Conservation (phyloP, 2,888 invertebrate species). For the Gortyna flavago region DNA sequence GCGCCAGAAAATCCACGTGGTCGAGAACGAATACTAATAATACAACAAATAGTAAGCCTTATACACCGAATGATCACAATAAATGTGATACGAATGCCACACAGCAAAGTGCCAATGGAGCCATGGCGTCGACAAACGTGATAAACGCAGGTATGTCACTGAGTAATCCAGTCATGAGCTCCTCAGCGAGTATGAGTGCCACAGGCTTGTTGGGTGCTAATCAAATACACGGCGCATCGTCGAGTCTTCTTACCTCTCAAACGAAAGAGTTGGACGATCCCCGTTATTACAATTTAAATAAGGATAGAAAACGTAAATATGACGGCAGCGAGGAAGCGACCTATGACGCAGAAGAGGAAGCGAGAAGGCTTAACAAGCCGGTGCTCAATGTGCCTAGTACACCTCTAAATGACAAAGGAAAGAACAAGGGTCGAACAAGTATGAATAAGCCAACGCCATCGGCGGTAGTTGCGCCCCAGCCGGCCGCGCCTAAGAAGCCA, state of each 20-base stretch:
- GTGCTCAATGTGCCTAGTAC: slow-evolving; percentile 89
- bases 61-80: slow-evolving; percentile 81
- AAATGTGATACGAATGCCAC: slow-evolving; percentile 83
- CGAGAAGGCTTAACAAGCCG: slow-evolving; percentile 86
- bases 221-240: slow-evolving; percentile 83
- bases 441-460: slow-evolving; percentile 81
- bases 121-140: slow-evolving; percentile 81
- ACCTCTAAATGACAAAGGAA: slow-evolving; percentile 86
- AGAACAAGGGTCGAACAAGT: slow-evolving; percentile 81
- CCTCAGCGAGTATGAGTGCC: slow-evolving; percentile 80
- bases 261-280: slow-evolving; percentile 92
- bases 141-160: slow-evolving; percentile 83
- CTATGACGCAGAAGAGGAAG: slow-evolving; percentile 90
- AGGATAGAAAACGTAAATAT: slow-evolving; percentile 92
- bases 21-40: slow-evolving; percentile 87
- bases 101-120: slow-evolving; percentile 85
- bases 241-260: slow-evolving; percentile 79
- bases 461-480: slow-evolving; percentile 86
- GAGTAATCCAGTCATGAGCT: slow-evolving; percentile 81
- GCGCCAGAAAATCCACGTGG: slow-evolving; percentile 92
- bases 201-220: slow-evolving; percentile 86
- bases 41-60: slow-evolving; percentile 82
- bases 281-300: slow-evolving; percentile 93
- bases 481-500: slow-evolving; percentile 87
- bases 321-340: slow-evolving; percentile 92